These are phyloP conservation scores for Neogobius melanostomus DNA, from an alignment of 2,113 vertebrate genomes.

Conservation along the genomic window DNA sequence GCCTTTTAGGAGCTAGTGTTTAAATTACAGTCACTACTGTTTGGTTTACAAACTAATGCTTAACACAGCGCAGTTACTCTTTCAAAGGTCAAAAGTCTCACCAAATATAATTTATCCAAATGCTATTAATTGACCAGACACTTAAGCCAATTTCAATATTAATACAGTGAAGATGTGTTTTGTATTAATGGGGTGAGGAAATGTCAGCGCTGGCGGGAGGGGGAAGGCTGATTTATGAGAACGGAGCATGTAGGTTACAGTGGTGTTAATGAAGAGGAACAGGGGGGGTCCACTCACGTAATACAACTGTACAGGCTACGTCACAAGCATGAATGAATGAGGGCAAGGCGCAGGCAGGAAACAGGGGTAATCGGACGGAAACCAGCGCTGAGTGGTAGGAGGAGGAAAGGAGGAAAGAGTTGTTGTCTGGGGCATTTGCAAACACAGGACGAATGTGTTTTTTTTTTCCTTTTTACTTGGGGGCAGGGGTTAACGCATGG, in stretches of 20 bases:
- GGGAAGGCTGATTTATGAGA: conserved; percentile 47
- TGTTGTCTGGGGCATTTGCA: not conserved
- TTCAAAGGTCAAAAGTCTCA: no score
- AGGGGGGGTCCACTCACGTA: conserved; percentile 14
- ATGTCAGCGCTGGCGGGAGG: conserved; percentile 21
- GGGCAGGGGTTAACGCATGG: not conserved
- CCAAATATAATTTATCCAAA: no score
- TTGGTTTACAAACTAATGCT: no score
- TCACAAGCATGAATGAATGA: not conserved
- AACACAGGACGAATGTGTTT: not conserved
- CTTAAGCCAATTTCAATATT: not conserved
- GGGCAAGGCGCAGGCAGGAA: not conserved
- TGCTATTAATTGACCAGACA: not conserved
- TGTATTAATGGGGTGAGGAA: conserved; percentile 12
- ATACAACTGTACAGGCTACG: not conserved
- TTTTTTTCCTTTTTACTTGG: not conserved
- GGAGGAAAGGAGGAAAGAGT: conserved; percentile 1
- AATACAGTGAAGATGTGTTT: not conserved
- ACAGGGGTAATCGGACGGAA: conserved; percentile 17
- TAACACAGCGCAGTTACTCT: no score
- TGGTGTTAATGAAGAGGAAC: conserved; percentile 53
- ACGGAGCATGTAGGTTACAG: conserved; percentile 54
- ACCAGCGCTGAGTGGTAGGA: conserved; percentile 3
- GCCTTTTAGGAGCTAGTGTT: no score
- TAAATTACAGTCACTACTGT: no score